These are phyloP conservation scores for Brachionus rubens DNA, from an alignment of 1,140 invertebrate species.

Conservation along the genomic window DNA sequence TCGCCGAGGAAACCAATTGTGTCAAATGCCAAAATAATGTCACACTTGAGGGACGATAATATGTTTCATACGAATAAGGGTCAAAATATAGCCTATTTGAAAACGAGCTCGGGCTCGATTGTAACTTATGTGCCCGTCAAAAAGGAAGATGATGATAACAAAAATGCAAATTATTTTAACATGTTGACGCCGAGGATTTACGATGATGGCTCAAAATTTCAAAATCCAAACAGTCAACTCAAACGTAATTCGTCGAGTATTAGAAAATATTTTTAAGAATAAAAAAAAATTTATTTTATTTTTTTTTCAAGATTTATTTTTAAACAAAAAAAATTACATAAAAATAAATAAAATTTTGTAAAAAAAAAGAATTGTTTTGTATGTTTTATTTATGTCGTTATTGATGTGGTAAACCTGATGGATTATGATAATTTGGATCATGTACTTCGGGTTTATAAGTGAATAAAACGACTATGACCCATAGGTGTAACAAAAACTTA, in stretches of 20 bases:
- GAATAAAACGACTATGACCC: constrained; percentile 70
- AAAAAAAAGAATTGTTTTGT: neutral
- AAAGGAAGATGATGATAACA: neutral
- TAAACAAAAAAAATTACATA: neutral
- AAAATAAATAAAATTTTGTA: constrained; percentile 13
- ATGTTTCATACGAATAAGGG: constrained; percentile 21
- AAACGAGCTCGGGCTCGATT: neutral
- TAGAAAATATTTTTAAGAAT: constrained; percentile 5
- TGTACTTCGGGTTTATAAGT: constrained; percentile 70
- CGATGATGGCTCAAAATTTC: neutral
- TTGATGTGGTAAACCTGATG: neutral
- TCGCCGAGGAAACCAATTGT: neutral
- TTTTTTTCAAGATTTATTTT: neutral
- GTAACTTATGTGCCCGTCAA: constrained; percentile 14
- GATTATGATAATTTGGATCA: constrained; percentile 51
- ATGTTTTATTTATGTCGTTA: neutral
- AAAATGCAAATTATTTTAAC: constrained; percentile 3
- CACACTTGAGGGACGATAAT: neutral
- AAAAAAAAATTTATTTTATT: neutral
- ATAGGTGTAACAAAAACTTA: constrained; percentile 69
- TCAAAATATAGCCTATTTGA: constrained; percentile 9
- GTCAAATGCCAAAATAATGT: neutral
- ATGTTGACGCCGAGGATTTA: neutral
- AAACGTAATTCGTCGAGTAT: constrained; percentile 14
- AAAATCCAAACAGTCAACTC: constrained; percentile 1